phyloP scores from a whole-genome alignment of 1,140 invertebrate genomes.

The Macrobrachium nipponense region DNA sequence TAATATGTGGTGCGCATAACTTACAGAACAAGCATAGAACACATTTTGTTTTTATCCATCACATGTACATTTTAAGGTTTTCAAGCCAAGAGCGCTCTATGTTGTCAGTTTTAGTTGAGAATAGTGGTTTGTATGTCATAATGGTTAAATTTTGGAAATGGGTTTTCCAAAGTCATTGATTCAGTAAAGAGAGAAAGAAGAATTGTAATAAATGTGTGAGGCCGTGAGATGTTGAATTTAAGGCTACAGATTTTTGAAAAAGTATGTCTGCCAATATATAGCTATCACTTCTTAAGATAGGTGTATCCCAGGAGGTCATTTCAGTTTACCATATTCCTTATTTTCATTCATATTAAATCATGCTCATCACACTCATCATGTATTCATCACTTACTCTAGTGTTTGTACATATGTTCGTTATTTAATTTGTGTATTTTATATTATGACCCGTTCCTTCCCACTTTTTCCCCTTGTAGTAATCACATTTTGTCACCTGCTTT shows the following conservation, averaged over 20 bases:
- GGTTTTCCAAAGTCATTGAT: neutral
- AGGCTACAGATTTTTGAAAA: too few species aligned
- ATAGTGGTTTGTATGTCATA: constrained; percentile 25
- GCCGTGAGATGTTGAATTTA: too few species aligned
- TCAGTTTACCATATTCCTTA: constrained; percentile 6
- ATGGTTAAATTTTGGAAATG: neutral
- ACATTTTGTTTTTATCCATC: constrained; percentile 15
- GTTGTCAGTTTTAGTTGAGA: constrained; percentile 21
- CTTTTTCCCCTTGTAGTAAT: too few species aligned
- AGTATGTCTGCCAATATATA: constrained; percentile 6
- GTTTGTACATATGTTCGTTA: constrained; percentile 21
- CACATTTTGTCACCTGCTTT: too few species aligned
- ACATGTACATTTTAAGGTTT: constrained; percentile 37
- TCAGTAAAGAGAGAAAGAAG: neutral
- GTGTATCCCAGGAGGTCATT: neutral
- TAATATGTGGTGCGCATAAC: constrained; percentile 23
- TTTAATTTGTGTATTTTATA: neutral
- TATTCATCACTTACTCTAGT: constrained; percentile 10
- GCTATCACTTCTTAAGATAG: neutral
- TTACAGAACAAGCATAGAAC: constrained; percentile 10
- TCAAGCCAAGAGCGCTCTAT: constrained; percentile 23
- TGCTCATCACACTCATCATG: constrained; percentile 12
- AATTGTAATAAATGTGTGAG: neutral
- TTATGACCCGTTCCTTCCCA: neutral
- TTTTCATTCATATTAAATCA: constrained; percentile 4